A percentile compares a stretch with the other conserved stretches of the same genome.
Evolutionary conservation across 1,140 invertebrate species (phyloP).

Genomic region (Caenorhabditis inopinata): DNA sequence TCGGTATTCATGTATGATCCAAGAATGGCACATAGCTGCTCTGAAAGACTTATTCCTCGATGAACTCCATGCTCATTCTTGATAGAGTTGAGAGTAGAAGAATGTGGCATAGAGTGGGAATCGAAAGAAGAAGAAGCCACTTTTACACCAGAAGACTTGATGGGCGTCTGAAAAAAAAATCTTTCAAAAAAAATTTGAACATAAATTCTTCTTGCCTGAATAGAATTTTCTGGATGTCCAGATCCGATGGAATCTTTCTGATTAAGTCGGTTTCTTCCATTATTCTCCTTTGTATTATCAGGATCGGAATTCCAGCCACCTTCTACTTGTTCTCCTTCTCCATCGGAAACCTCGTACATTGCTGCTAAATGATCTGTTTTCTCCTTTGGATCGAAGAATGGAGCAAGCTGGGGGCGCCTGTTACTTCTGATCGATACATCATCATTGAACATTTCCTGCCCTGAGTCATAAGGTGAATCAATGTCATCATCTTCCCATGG

Average conservation of each 20-base stretch:
- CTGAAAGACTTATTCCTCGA: neutral
- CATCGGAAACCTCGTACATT: conserved; percentile 6
- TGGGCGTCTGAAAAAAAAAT: neutral
- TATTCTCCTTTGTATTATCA: neutral
- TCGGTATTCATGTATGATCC: neutral
- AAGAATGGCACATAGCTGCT: neutral
- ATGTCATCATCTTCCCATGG: conserved; percentile 14
- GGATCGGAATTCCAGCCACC: neutral
- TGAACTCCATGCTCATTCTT: conserved; percentile 1
- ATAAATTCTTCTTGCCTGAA: neutral
- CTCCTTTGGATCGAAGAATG: conserved; percentile 10
- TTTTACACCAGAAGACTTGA: neutral
- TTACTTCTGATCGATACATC: neutral
- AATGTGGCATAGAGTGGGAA: neutral
- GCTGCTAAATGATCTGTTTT: neutral
- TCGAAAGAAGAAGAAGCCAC: neutral
- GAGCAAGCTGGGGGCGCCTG: neutral
- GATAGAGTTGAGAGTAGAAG: neutral
- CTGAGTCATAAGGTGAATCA: neutral
- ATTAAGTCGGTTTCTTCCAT: neutral
- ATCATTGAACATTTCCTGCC: conserved; percentile 10
- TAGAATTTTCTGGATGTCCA: neutral
- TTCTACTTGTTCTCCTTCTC: neutral
- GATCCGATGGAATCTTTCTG: neutral
- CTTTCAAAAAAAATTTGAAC: too few species aligned